phyloP scores from a whole-genome alignment of 2,113 vertebrate genomes.

The Poicephalus gulielmi region DNA sequence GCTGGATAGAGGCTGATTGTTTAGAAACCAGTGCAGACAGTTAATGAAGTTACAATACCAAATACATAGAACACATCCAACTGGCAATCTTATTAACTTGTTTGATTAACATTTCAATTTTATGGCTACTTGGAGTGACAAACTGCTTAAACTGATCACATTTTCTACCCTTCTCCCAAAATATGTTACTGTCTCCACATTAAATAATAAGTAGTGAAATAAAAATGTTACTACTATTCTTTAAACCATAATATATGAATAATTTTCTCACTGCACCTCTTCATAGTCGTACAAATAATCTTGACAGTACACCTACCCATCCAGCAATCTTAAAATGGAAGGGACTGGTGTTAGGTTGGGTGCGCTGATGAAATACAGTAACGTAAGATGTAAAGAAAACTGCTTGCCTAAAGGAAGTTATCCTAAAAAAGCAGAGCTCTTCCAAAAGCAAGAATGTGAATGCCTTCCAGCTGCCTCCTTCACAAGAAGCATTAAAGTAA shows the following conservation, averaged over 20 bases:
- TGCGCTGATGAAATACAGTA: neutral
- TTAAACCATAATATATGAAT: neutral
- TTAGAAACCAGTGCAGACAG: neutral
- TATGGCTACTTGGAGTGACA: neutral
- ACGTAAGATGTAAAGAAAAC: neutral
- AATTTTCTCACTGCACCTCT: neutral
- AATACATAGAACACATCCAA: neutral
- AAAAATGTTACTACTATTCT: neutral
- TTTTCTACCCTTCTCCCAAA: neutral
- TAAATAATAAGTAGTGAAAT: neutral
- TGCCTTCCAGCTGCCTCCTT: neutral
- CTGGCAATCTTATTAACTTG: neutral
- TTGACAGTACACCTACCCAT: neutral
- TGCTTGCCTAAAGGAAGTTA: neutral
- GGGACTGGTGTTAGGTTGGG: neutral
- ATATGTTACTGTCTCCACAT: neutral
- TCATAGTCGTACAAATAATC: neutral
- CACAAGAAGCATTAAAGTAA: neutral
- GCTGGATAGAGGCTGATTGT: neutral
- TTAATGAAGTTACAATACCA: constrained; percentile 8
- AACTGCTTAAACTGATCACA: neutral
- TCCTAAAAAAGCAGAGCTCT: neutral
- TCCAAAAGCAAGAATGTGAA: neutral
- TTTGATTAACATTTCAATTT: neutral
- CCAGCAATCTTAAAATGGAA: neutral